These are phyloP conservation scores for Agrypnia vestita DNA, from an alignment of 1,140 invertebrate species.

Conservation along the genomic window DNA sequence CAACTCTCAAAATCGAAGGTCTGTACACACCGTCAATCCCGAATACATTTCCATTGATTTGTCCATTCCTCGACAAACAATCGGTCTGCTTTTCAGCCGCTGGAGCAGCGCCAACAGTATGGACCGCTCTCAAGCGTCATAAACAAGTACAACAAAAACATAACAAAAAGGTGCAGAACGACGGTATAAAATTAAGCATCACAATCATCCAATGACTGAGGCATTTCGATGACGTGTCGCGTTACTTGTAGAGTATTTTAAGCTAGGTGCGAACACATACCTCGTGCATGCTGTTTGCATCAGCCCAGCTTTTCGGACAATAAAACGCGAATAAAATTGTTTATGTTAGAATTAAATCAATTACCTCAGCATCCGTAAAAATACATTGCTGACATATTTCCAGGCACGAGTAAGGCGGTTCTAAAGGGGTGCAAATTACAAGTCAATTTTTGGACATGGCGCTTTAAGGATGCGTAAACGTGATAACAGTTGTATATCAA, in stretches of 20 bases:
- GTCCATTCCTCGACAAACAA: background rate
- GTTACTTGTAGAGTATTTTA: background rate
- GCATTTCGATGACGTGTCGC: background rate
- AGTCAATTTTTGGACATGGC: no score
- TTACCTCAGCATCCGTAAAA: background rate
- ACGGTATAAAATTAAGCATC: no score
- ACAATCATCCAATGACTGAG: background rate
- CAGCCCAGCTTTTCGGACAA: no score
- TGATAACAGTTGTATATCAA: no score
- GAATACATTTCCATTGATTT: background rate
- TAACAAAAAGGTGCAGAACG: no score
- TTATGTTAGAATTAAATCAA: background rate
- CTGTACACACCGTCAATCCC: background rate
- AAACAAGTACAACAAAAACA: no score
- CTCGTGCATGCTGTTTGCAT: no score
- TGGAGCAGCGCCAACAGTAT: background rate
- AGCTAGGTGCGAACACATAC: background rate
- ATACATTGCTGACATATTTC: background rate
- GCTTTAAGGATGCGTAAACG: no score
- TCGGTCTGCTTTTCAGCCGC: background rate
- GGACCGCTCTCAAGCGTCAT: background rate
- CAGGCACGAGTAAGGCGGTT: no score
- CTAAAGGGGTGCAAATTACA: no score
- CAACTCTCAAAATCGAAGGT: background rate
- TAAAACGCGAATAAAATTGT: background rate